These are phyloP conservation scores for Hyles vespertilio DNA, from an alignment of 1,140 invertebrate species.

Conservation along the genomic window DNA sequence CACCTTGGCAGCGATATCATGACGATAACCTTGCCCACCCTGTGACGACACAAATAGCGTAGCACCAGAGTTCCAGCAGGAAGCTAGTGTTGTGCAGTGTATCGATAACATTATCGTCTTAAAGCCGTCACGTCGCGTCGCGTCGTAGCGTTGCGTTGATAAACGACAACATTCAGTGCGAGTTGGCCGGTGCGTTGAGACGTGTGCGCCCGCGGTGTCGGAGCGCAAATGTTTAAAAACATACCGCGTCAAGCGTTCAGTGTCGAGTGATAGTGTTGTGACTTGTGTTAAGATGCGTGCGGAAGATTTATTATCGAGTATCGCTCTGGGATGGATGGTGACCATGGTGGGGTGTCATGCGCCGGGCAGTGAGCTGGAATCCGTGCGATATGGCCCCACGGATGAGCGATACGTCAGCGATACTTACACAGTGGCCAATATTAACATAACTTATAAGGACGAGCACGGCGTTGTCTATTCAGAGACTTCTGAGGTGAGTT, in stretches of 20 bases:
- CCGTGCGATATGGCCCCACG: slow-evolving; percentile 44
- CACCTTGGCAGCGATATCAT: slow-evolving; percentile 34
- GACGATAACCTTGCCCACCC: slow-evolving; percentile 22
- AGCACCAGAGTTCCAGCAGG: slow-evolving; percentile 23
- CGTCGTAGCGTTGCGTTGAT: slow-evolving; percentile 30
- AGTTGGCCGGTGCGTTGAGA: slow-evolving; percentile 24
- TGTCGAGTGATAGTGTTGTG: slow-evolving; percentile 31
- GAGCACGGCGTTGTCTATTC: slow-evolving; percentile 57
- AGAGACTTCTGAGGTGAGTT: slow-evolving; percentile 62
- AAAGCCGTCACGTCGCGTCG: slow-evolving; percentile 38
- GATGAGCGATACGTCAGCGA: slow-evolving; percentile 52
- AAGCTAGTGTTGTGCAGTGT: slow-evolving; percentile 30
- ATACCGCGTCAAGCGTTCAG: slow-evolving; percentile 14
- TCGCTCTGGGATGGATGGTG: slow-evolving; percentile 51
- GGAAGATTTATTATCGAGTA: slow-evolving; percentile 48
- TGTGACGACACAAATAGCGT: slow-evolving; percentile 9
- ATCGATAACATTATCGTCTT: slow-evolving; percentile 37
- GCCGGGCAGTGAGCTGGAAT: slow-evolving; percentile 53
- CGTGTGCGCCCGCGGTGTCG: slow-evolving; percentile 31
- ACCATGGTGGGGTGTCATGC: slow-evolving; percentile 52
- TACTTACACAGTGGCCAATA: slow-evolving; percentile 55
- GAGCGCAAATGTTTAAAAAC: slow-evolving; percentile 32
- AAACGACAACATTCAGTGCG: slow-evolving; percentile 27
- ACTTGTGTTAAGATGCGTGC: slow-evolving; percentile 54
- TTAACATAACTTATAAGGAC: slow-evolving; percentile 61